These are phyloP conservation scores for Augochlorella aurata DNA, from an alignment of 2,888 invertebrate species.

Conservation along the genomic window DNA sequence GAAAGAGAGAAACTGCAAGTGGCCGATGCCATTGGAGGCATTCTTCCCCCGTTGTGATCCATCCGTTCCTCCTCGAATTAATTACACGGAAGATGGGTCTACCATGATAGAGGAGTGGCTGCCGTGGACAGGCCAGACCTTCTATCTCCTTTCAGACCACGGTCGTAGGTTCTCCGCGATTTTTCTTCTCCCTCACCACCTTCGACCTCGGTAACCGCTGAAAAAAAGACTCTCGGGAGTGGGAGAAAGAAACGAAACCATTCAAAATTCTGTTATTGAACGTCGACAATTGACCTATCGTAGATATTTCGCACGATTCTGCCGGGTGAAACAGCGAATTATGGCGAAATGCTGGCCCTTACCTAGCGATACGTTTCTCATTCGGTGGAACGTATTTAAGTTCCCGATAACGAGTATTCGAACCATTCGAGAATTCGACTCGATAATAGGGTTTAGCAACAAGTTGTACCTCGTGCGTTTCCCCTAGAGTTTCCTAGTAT, in stretches of 20 bases:
- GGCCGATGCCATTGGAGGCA: conserved; percentile 37
- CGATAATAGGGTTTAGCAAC: conserved; percentile 69
- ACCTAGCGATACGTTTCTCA: not conserved
- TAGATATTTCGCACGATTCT: not conserved
- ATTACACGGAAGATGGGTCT: conserved; percentile 73
- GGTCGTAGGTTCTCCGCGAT: not conserved
- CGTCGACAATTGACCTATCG: not conserved
- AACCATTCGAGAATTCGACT: too few species aligned
- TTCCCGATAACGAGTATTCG: not conserved
- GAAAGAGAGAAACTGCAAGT: conserved; percentile 12
- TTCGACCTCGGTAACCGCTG: not conserved
- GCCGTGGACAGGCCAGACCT: conserved; percentile 73
- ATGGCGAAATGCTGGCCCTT: not conserved
- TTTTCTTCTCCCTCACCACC: not conserved
- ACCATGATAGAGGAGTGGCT: conserved; percentile 73
- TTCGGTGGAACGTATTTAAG: too few species aligned
- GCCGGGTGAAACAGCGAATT: not conserved
- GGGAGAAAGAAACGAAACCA: not conserved
- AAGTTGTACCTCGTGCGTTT: conserved; percentile 73
- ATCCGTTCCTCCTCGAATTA: conserved; percentile 71
- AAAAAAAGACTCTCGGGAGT: not conserved
- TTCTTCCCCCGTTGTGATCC: conserved; percentile 41
- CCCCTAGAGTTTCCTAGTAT: conserved; percentile 73
- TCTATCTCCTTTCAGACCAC: conserved; percentile 4
- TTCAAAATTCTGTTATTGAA: not conserved